Base-by-base conservation (phyloP, 2,888 invertebrate genomes). In the Eupithecia pulchellata region DNA sequence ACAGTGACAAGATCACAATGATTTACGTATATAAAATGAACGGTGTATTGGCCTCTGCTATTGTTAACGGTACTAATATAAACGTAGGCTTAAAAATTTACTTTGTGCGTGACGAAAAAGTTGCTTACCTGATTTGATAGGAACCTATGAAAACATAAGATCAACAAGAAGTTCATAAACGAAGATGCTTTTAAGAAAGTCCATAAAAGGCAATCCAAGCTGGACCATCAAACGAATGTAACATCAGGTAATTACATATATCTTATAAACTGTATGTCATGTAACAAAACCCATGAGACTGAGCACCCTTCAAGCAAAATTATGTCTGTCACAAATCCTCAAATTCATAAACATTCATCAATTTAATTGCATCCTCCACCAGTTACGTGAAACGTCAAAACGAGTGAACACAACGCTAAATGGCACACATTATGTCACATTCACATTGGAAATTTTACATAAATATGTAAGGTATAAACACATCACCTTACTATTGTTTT, bases 311-410 rank as follows among this genome's bases (percentile, higher is more conserved):
- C 66, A 20, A 27, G 42, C 39, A 25, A 29, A 70, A 42, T 66
- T 55, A 52, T 63, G 57, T 30, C 52, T 68, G 71, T 68, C 71
- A 71, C 67, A 61, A 57, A 72, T 77, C 71, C 71, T 71, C 70
- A 71, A 72, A 77, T 74, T 72, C 75, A 71, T 69, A 58, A 72
- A 64, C 68, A 58, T 52, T 34, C 67, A 67, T 66, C 60, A 75
- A 73, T 75, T 75, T 77, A 75, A 77, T 77, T 75, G 73, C 71
- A 66, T 62, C 66, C 72, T 55, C 42, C 52, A 30, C 62, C 61
- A 47, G 68, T 63, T 52, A 62, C 68, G 27, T 32, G 68, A 62
- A 55, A 62, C 55, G 69, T 74, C 74, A 66, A 69, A 74, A 72
- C 62, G 61, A 70, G 69, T 71, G 64, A 69, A 73, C 64, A 68